Conservation (phyloP, 2,888 invertebrate species). For the Mantis religiosa region DNA sequence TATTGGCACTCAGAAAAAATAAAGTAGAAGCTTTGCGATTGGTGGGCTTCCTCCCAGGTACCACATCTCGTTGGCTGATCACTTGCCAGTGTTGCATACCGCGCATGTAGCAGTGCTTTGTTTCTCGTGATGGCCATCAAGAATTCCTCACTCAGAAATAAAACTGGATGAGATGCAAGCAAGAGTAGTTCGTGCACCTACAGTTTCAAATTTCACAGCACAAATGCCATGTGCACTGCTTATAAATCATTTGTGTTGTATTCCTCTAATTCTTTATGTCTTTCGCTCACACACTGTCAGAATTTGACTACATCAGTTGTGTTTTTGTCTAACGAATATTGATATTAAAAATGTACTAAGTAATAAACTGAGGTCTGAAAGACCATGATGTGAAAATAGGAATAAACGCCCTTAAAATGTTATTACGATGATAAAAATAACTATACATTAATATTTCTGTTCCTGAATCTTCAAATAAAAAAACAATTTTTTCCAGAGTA, state of each 20-base stretch:
- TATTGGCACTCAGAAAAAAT: not conserved
- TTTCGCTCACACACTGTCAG: not conserved
- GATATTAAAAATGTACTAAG: no score
- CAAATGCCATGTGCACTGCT: not conserved
- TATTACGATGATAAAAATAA: no score
- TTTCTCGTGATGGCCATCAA: not conserved
- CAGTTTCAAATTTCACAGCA: not conserved
- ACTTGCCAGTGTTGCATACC: conserved; percentile 9
- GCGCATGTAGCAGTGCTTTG: not conserved
- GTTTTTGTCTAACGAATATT: no score
- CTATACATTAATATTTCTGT: no score
- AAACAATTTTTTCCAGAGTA: no score
- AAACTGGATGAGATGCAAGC: not conserved
- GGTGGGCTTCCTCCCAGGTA: not conserved
- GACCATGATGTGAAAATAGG: no score
- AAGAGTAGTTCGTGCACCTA: not conserved
- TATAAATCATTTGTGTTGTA: not conserved
- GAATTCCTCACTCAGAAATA: not conserved
- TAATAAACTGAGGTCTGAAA: no score
- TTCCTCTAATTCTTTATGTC: not conserved
- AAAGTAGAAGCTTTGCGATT: not conserved
- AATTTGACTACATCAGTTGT: no score
- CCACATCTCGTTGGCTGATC: conserved; percentile 1
- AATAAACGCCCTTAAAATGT: no score
- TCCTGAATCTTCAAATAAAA: no score